These are phyloP conservation scores for Nemopilema nomurai DNA, from an alignment of 30 jellyfish, hydroid and myxozoan species.

Conservation along the genomic window DNA sequence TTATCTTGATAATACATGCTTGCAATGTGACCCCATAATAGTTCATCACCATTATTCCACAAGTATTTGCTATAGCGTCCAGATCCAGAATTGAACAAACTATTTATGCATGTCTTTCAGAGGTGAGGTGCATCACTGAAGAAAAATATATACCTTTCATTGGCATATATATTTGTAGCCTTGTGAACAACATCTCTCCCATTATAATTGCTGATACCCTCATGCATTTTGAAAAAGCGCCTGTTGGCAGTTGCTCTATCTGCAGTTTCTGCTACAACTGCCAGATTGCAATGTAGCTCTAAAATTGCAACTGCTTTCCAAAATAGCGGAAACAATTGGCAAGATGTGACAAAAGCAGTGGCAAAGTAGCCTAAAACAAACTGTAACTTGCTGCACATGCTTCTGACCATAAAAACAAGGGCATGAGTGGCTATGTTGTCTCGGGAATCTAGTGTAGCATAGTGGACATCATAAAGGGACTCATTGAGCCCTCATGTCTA, in stretches of 20 bases:
- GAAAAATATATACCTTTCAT: conserved; percentile 27
- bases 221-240: conserved; percentile 29
- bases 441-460: too few relatives aligned
- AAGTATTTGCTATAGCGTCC: not conserved
- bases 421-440: too few relatives aligned
- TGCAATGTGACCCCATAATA: conserved; percentile 6
- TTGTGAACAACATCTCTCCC: conserved; percentile 1
- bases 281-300: conserved; percentile 20
- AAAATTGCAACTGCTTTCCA: conserved; percentile 51
- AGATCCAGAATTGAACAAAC: conserved; percentile 44
- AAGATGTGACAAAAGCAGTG: too few relatives aligned
- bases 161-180: conserved; percentile 22
- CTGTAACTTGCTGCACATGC: too few relatives aligned
- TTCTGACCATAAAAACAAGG: too few relatives aligned
- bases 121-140: conserved; percentile 72
- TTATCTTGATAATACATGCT: not conserved
- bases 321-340: too few relatives aligned
- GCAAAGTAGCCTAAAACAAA: too few relatives aligned
- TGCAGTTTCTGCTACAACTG: conserved; percentile 67
- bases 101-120: conserved; percentile 26
- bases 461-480: not conserved
- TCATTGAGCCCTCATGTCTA: not conserved
- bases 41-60: conserved; percentile 23
- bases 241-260: conserved; percentile 69
- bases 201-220: not conserved